Evolutionary conservation across 2,113 vertebrate species (phyloP).

Genomic region (Pseudorhombus dupliciocellatus): DNA sequence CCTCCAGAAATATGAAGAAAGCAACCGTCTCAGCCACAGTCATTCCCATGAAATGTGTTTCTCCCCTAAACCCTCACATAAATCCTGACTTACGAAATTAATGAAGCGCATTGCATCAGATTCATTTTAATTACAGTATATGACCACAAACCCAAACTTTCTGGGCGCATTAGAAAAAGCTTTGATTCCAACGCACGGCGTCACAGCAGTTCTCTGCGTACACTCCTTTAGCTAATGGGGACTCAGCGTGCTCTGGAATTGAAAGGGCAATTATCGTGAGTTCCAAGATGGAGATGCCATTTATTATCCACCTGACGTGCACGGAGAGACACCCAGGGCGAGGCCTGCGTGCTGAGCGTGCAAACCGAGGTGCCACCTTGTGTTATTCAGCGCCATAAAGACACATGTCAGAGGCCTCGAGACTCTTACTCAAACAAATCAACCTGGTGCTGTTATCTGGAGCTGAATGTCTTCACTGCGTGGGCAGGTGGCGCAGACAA

Average conservation of each 20-base stretch:
- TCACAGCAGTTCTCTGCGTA: background rate
- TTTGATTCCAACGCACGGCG: background rate
- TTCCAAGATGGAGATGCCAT: conserved; percentile 4
- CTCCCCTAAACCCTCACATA: background rate
- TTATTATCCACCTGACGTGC: conserved; percentile 11
- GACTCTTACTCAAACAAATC: conserved; percentile 37
- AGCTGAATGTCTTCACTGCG: conserved; percentile 14
- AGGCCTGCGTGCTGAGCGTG: background rate
- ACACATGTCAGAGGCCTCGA: background rate
- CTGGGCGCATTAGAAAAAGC: conserved; percentile 1
- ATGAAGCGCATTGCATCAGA: conserved; percentile 2
- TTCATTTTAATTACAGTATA: conserved; percentile 9
- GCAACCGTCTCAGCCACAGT: background rate
- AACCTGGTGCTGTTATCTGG: conserved; percentile 11
- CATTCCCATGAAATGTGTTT: background rate
- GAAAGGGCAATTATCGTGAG: conserved; percentile 26
- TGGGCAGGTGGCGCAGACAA: background rate
- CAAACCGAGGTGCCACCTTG: conserved; percentile 19
- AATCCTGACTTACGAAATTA: conserved; percentile 2
- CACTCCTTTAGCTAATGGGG: conserved; percentile 1
- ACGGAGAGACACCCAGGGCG: background rate
- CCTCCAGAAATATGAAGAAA: background rate
- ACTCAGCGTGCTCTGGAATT: background rate
- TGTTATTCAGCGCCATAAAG: conserved; percentile 22
- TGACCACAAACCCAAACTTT: conserved; percentile 5